Base-by-base conservation (phyloP, 1,140 invertebrate genomes). In the Drosophila novamexicana region DNA sequence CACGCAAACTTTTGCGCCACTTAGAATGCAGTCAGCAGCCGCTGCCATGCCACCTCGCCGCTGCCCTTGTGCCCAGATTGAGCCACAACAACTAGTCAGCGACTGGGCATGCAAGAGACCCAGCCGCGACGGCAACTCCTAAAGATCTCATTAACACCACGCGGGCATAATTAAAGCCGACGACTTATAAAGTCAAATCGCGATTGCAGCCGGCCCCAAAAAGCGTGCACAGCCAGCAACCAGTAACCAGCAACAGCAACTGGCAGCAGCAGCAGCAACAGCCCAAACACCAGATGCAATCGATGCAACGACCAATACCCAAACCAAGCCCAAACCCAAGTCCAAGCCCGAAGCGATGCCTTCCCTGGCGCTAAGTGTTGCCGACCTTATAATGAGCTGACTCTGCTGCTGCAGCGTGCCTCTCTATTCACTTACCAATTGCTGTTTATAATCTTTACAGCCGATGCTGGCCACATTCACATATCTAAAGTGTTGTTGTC, bases 131-230 rank as follows among this genome's bases (percentile, higher is more conserved):
- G 59, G 67, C 73, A 66, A 71, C 68, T 69, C 59, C 45, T 75
- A 75, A 81, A 91, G 89, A 91, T 91, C 89, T 91, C 83, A 91
- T 91, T 91, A 91, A 91, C 89, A 91, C 89, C 89, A 91, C 84
- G 84, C 83, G 79, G 83, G 83, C 76, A 91, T 89, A 91, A 91
- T 91, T 91, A 91, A 91, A 91, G 84, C 78, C 80, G 89, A 82
- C 81, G 90, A 70, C 69, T 69, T 68, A 75, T 61, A 78, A 80
- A 74, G 52, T 67, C 73, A 77, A 89, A 89, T 89, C 84, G 84
- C 84, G 84, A 89, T 89, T 89, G 80, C 85, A 80, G 69, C 66
- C 44, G 49, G 61, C 54, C 47, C 49, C 59, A 66, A 72, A 69
- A 77, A 74, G 69, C 66, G 67, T 69, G 71, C 70, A 75, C 77